Base-by-base conservation (phyloP, 2,113 vertebrate species). In the Cromileptes altivelis region DNA sequence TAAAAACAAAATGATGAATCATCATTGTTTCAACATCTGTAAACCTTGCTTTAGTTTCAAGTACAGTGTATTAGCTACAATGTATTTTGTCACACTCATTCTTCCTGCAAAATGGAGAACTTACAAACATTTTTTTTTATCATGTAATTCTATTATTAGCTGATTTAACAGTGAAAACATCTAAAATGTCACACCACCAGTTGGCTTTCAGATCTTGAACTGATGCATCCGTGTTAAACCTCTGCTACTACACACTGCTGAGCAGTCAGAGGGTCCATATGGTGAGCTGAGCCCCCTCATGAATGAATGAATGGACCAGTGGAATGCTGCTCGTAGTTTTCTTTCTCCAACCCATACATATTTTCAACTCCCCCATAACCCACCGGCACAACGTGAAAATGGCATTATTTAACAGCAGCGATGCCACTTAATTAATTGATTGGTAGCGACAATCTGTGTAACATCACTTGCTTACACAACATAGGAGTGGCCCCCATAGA, bases 291-390 rank as follows among this genome's bases (percentile, higher is more conserved):
- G 80, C 72, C 84, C 47, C 69, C 64, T 84, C 72, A 64, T 72
- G 77, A 85, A 82, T 85, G 88, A 91, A 84, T 94, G 89, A 93
- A 89, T 84, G 85, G 82, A 49, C 78, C 12, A 17, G 64, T 90
- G 89, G 88, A 90, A 93, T 94, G 90, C 76, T 80, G 74, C 82
- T 70, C 65, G 56, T 78, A 74, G 86, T 80, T 86, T 90, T 81
- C 70, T 70, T 69, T 88, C 74, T 81, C 83, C 50, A 77, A 62
- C 72, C 60, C 19, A 4, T 68, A 47, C 74, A 55, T 47, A 52
- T 60, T 37, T 60, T 17, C 64, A 82, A 50, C 63, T 45, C n/a
- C 13, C 23, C 55, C 49, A 30, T 23, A 45, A 63, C n/a, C 13
- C 72, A 82, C 53, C 60, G 56, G 55, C 21, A 23, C 33, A 67